Evolutionary conservation across 2,113 vertebrate genomes (phyloP).

Genomic region (Gallinago paraguaiae): DNA sequence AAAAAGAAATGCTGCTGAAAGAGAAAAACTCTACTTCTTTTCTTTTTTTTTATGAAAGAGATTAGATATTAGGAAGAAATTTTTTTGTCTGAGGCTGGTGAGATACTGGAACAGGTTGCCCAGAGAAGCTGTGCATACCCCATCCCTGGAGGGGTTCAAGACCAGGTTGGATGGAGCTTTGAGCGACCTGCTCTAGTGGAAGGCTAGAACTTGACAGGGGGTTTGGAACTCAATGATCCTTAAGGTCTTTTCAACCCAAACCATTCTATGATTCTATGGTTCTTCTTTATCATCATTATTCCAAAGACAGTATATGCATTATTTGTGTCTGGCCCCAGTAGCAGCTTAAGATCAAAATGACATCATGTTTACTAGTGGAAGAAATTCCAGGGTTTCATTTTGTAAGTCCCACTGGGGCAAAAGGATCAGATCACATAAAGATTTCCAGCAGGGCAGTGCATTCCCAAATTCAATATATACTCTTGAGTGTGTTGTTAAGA

Average conservation of each 20-base stretch:
- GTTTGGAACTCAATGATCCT: not conserved
- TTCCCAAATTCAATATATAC: slow-evolving; percentile 11
- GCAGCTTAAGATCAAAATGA: slow-evolving; percentile 37
- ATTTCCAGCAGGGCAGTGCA: slow-evolving; percentile 34
- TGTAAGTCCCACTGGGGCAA: slow-evolving; percentile 6
- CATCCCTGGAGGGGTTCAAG: not conserved
- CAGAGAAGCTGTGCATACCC: not conserved
- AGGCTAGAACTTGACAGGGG: not conserved
- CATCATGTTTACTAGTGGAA: slow-evolving; percentile 31
- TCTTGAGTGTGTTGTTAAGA: slow-evolving; percentile 14
- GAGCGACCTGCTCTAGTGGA: not conserved
- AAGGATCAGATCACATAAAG: slow-evolving; percentile 36
- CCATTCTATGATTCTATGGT: not conserved
- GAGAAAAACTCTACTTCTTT: not conserved
- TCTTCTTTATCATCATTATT: not conserved
- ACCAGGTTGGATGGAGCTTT: not conserved
- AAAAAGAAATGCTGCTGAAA: not conserved
- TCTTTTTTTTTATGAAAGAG: not conserved
- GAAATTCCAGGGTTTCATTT: slow-evolving; percentile 37
- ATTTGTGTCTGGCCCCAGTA: not conserved
- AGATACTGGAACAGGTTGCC: not conserved
- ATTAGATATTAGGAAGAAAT: not conserved
- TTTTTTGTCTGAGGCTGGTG: not conserved
- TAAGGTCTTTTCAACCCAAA: not conserved
- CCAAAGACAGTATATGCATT: not conserved